Evolutionary conservation across 2,888 invertebrate species (phyloP).

Genomic region (Cataglyphis rosenhaueri): DNA sequence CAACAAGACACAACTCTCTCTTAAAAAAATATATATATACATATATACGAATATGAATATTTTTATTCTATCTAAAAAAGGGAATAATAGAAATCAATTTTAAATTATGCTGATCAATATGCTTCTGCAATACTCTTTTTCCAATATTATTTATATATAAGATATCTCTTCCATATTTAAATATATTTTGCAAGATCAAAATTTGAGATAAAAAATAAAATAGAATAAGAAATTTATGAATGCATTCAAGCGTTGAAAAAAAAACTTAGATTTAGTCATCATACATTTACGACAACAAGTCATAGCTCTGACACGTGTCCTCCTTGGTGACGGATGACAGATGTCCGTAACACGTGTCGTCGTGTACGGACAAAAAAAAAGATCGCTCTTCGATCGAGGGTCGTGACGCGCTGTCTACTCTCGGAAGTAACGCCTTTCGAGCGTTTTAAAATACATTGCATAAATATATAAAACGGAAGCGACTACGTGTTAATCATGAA

Average conservation of each 20-base stretch:
- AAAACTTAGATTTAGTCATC: conserved; percentile 66
- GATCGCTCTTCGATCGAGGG: conserved; percentile 63
- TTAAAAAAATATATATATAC: no score
- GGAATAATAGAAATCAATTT: not conserved
- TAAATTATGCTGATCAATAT: not conserved
- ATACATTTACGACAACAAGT: conserved; percentile 70
- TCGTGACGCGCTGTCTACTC: conserved; percentile 49
- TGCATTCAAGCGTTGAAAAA: not conserved
- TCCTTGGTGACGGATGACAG: conserved; percentile 73
- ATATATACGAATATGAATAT: not conserved
- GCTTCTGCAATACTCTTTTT: not conserved
- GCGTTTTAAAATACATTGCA: conserved; percentile 28
- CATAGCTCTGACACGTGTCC: conserved; percentile 78
- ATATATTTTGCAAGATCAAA: not conserved
- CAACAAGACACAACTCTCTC: no score
- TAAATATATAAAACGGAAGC: conserved; percentile 44
- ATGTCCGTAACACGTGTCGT: conserved; percentile 72
- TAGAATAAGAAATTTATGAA: conserved; percentile 25
- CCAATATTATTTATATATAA: not conserved
- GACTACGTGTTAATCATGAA: not conserved
- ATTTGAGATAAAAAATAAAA: not conserved
- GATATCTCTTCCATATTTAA: not conserved
- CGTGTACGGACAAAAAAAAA: conserved; percentile 57
- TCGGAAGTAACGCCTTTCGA: conserved; percentile 46
- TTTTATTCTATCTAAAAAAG: not conserved